phyloP scores from a whole-genome alignment of 2,113 vertebrate species.

The Promerops cafer region DNA sequence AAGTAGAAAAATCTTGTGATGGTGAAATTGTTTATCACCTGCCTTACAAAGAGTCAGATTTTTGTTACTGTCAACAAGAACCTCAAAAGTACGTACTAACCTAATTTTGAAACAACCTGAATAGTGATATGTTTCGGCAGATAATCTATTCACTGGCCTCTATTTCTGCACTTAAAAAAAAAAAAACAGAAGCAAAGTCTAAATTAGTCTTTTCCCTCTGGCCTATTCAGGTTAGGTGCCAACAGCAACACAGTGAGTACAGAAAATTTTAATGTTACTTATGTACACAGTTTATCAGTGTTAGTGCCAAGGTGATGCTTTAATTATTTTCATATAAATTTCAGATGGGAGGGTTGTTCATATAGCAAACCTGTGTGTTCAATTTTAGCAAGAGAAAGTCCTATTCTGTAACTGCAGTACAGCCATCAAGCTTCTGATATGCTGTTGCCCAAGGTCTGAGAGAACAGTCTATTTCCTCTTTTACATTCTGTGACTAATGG shows the following conservation, averaged over 20 bases:
- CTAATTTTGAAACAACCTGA: not conserved
- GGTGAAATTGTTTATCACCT: not conserved
- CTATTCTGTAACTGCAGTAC: not conserved
- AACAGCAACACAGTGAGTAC: not conserved
- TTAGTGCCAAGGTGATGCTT: not conserved
- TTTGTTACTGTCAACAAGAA: not conserved
- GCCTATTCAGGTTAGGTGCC: not conserved
- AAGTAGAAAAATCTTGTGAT: not conserved
- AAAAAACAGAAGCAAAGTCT: not conserved
- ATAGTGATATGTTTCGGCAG: not conserved
- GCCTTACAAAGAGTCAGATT: not conserved
- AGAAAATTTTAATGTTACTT: not conserved
- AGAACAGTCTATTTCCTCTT: not conserved
- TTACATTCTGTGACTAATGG: not conserved
- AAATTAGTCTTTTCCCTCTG: not conserved
- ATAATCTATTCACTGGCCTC: not conserved
- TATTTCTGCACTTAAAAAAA: not conserved
- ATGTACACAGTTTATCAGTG: not conserved
- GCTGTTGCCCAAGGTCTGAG: not conserved
- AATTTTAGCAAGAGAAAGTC: not conserved
- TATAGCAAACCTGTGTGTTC: accelerated
- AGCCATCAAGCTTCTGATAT: not conserved
- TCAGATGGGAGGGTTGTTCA: not conserved
- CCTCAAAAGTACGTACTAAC: not conserved
- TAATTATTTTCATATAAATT: not conserved